Base-by-base conservation (phyloP, 2,113 vertebrate genomes). In the Phylloscopus trochilus region DNA sequence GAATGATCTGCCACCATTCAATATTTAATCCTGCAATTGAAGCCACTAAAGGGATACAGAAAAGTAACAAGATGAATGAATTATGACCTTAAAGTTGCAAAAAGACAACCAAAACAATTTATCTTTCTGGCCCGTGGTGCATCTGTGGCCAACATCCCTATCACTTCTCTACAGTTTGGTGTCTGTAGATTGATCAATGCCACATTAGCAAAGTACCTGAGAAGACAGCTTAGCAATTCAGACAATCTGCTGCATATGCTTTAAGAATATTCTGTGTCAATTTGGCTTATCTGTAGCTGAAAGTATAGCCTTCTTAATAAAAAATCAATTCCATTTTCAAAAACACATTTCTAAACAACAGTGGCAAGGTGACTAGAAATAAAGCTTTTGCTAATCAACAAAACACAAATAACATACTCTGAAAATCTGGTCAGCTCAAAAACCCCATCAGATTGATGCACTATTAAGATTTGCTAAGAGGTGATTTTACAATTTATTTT, bases 61-160 rank as follows among this genome's bases (percentile, higher is more conserved):
- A 94, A 96, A 97, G 98, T 98, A 99, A 98, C 98, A 98, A 99
- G 98, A 99, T 98, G 98, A 99, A 99, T 98, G 98, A 98, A 98
- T 97, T 97, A 97, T 98, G 98, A 99, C 99, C 98, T 98, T 97
- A 97, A 97, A 99, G 98, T 98, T 98, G 98, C 98, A 98, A 98
- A 99, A 98, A 99, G 98, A 98, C 98, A 98, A 98, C 98, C 97
- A 97, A 97, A 98, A 98, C 98, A 98, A 99, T 99, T 99, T 99
- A 98, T 99, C 98, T 98, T 98, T 97, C 97, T 98, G 98, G 98
- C 97, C 98, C 86, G 41, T 93, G 95, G 94, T 96, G 97, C 96
- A 97, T 97, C 96, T 97, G 95, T 62, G 95, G 95, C 97, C 96
- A 97, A 97, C 97, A 98, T 97, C 98, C 98, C 97, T 97, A 97